phyloP scores from a whole-genome alignment of 2,888 invertebrate genomes.

The Camponotus fellah region DNA sequence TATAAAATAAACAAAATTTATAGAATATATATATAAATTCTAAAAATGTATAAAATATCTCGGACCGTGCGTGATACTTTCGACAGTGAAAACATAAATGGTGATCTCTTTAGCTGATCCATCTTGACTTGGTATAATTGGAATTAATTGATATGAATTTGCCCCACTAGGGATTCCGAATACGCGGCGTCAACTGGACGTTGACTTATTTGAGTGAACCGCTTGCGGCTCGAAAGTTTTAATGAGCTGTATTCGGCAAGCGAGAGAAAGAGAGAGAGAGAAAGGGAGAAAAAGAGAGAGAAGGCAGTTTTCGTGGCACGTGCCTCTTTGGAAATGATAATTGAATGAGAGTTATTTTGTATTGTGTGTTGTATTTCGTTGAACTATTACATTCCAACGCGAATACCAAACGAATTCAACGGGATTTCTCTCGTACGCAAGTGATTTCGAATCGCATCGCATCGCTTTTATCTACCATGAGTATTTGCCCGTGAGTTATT shows the following conservation, averaged over 20 bases:
- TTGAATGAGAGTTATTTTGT: neutral
- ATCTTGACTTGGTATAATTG: conserved; percentile 58
- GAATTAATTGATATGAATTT: conserved; percentile 72
- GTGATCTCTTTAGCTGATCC: neutral
- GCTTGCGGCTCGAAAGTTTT: conserved; percentile 33
- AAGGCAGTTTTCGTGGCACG: neutral
- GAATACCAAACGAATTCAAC: neutral
- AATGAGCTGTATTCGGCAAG: conserved; percentile 13
- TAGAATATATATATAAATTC: too few relatives aligned
- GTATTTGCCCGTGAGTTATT: conserved; percentile 18
- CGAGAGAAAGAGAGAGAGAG: neutral
- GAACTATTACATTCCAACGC: neutral
- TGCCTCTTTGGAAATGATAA: neutral
- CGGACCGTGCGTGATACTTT: neutral
- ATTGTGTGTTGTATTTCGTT: neutral
- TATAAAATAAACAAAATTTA: neutral
- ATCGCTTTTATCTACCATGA: neutral
- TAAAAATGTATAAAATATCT: neutral
- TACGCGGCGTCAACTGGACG: neutral
- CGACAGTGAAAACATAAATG: neutral
- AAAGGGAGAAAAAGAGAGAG: neutral
- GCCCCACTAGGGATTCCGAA: conserved; percentile 43
- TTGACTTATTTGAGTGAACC: conserved; percentile 7
- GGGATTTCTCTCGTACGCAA: neutral
- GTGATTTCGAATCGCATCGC: conserved; percentile 1